Percentiles rank a stretch among this genome's conserved stretches.
phyloP scores from a whole-genome alignment of 2,888 invertebrate species.

The Plagodis dolabraria region DNA sequence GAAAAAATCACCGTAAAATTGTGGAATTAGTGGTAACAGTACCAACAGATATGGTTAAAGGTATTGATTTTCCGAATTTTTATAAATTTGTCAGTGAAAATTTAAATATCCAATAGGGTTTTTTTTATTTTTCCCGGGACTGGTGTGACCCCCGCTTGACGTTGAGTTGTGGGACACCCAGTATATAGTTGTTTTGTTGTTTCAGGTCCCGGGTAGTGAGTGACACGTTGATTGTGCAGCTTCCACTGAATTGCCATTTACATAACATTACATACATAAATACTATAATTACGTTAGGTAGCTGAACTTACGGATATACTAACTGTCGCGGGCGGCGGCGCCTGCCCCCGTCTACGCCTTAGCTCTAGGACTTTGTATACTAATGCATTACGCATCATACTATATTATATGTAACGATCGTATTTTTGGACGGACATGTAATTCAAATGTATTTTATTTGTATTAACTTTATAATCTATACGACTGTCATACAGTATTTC shows the following conservation, averaged over 20 bases:
- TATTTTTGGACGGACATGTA: slow-evolving; percentile 74
- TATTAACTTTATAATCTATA: slow-evolving; percentile 58
- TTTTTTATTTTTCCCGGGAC: too few relatives aligned
- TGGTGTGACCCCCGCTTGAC: too few relatives aligned
- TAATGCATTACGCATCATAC: slow-evolving; percentile 58
- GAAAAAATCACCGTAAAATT: too few relatives aligned
- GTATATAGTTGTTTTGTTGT: slow-evolving; percentile 37
- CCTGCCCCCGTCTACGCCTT: slow-evolving; percentile 48
- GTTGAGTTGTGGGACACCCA: too few relatives aligned
- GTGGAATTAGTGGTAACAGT: too few relatives aligned
- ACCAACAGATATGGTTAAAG: too few relatives aligned
- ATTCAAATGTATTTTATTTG: slow-evolving; percentile 65
- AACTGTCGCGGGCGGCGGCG: slow-evolving; percentile 28
- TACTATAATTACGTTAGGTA: slow-evolving; percentile 56
- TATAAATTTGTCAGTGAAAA: too few relatives aligned
- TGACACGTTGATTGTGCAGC: slow-evolving; percentile 61
- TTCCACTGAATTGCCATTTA: slow-evolving; percentile 80
- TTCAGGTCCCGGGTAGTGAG: slow-evolving; percentile 56
- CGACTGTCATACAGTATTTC: slow-evolving; percentile 75
- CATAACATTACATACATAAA: slow-evolving; percentile 58
- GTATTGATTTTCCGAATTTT: too few relatives aligned
- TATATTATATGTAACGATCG: slow-evolving; percentile 62
- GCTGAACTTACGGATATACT: slow-evolving; percentile 39
- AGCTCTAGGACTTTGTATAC: slow-evolving; percentile 76
- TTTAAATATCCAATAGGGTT: too few relatives aligned